Conservation (phyloP, 37 sponge, comb jelly and placozoan species). For the Bolinopsis microptera region DNA sequence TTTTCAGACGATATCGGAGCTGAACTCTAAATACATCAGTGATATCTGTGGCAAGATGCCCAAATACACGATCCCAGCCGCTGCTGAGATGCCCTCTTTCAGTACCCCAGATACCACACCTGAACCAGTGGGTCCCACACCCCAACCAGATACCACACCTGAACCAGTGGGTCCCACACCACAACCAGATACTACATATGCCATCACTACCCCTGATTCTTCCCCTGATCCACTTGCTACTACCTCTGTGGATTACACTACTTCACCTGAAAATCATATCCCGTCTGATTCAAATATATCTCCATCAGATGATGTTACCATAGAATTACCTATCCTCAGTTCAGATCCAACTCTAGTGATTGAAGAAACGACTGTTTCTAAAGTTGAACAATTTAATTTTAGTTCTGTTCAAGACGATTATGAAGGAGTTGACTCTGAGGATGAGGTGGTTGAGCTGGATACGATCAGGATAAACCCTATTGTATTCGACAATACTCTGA, state of each 20-base stretch:
- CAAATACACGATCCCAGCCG: background rate
- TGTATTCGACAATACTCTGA: constrained; percentile 4
- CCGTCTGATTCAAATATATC: background rate
- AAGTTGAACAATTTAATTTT: background rate
- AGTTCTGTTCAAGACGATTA: background rate
- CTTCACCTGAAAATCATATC: too few relatives aligned
- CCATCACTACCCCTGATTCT: background rate
- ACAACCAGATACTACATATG: background rate
- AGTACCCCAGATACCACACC: background rate
- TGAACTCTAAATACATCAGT: constrained; percentile 24
- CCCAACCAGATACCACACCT: background rate
- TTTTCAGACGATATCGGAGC: constrained; percentile 64
- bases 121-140: background rate
- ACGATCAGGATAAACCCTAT: constrained; percentile 34
- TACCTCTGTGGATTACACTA: background rate
- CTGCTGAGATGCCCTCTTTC: background rate
- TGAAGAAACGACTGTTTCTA: background rate
- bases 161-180: background rate
- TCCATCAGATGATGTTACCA: background rate
- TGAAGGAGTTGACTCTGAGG: background rate
- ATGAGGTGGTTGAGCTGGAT: background rate
- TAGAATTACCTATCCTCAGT: background rate
- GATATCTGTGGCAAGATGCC: background rate
- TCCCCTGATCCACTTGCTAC: background rate
- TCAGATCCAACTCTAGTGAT: background rate